Evolutionary conservation across 2,888 invertebrate genomes (phyloP), one percentile per base, ranked within the genome.

Genomic region (Trimorus sp.): DNA sequence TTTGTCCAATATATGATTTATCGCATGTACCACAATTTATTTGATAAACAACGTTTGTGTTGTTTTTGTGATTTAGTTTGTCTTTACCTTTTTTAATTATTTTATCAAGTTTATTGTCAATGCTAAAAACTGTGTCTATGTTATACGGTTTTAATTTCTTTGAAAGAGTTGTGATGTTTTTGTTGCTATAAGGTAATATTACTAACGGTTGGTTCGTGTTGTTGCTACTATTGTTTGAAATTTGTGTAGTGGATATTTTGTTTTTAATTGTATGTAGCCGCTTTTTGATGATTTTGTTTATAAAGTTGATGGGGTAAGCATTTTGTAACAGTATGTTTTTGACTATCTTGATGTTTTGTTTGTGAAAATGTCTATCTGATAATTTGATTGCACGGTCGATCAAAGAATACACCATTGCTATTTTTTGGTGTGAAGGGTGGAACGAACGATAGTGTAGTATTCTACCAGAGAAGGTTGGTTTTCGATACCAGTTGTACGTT

Each of bases 381-480:
- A 56, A 12, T 14, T n/a, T 11, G 36, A 16, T 37, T 3, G 36
- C 36, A 12, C 37, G 36, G 14, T 56, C 37, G 4, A 37, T n/a
- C 3, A 37, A 5, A 12, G 36, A 37, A 56, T 36, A 56, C 1
- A 56, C 56, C 12, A 37, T 56, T 12, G 56, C 56, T 1, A n/a
- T 36, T 36, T 37, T 56, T 37, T 56, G 56, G n/a, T 37, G 12
- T 37, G 6, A 4, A 1, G n/a, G 36, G 3, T 56, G 56, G 14
- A 37, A 4, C 0, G 36, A 56, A 12, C 37, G 11, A n/a, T n/a
- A 56, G 7, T 56, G 36, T 37, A 56, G 12, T 6, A 56, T 9
- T 37, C 56, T 36, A 12, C 56, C 56, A 8, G 56, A 56, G n/a
- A n/a, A 56, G 12, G 56, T 56, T 56, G 36, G 37, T 56, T 56